These are phyloP conservation scores for Nemopilema nomurai DNA, from an alignment of 30 jellyfish, hydroid and myxozoan genomes.

Conservation along the genomic window DNA sequence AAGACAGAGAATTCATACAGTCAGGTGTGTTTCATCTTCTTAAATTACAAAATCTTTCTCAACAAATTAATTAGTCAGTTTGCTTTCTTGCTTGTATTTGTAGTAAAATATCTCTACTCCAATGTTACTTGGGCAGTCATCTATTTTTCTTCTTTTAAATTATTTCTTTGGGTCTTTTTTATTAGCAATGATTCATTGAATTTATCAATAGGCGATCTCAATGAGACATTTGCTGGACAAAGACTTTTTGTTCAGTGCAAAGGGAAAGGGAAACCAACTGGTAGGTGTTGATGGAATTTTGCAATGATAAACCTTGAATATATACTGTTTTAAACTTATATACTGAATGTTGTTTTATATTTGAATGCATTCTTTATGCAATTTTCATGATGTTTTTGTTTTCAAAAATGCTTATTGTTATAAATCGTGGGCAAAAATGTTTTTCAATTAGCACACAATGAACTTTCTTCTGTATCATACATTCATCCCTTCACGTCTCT, in stretches of 20 bases:
- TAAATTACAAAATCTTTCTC: not conserved
- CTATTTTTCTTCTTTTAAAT: not conserved
- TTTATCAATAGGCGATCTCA: slow-evolving; percentile 60
- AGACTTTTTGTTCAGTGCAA: slow-evolving; percentile 70
- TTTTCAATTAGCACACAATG: no score
- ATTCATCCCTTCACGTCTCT: no score
- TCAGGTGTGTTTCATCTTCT: slow-evolving; percentile 53
- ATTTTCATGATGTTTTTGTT: not conserved
- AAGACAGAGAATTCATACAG: slow-evolving; percentile 80
- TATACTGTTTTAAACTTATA: no score
- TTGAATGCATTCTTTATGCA: not conserved
- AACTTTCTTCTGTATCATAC: no score
- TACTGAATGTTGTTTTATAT: no score
- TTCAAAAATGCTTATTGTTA: no score
- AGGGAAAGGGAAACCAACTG: slow-evolving; percentile 91
- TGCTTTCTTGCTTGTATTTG: not conserved
- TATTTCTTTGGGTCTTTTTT: not conserved
- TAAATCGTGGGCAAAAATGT: no score
- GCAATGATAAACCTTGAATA: no score
- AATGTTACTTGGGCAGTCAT: no score
- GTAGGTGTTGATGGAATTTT: slow-evolving; percentile 34
- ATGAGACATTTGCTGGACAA: slow-evolving; percentile 74
- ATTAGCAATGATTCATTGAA: not conserved
- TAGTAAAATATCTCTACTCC: not conserved
- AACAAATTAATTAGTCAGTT: not conserved